Evolutionary conservation across 2,888 invertebrate species (phyloP), one percentile per base, ranked within the genome.

Genomic region (Philereme vetulata): DNA sequence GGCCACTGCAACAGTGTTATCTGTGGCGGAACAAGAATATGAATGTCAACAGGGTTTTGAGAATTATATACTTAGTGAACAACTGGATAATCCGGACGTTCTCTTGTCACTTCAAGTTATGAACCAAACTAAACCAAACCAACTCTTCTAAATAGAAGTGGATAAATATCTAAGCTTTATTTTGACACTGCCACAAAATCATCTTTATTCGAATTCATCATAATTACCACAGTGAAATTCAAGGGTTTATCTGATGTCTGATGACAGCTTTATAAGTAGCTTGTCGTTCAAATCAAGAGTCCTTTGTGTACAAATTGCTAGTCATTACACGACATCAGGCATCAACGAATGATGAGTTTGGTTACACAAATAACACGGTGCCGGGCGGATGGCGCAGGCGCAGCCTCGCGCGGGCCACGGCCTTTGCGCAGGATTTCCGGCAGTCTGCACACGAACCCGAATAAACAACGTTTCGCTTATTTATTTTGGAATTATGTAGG

Each of bases 351-450:
- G 71, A 72, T 75, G 69, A 67, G 67, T 68, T 69, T 36, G 71
- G 60, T 65, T 72, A 65, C 64, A 72, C 65, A 73, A 75, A 76
- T 72, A 75, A 68, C 64, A 68, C 51, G 62, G 73, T 68, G 71
- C 74, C 68, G 70, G 70, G 71, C 71, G 70, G 72, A 72, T 66
- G 66, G 61, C 68, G 71, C 74, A 58, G 68, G 70, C 72, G 70
- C 80, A 84, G 82, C 83, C 82, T 82, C 81, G 82, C 81, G 82
- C 69, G 66, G 61, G 70, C 74, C 66, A 72, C 80, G 89, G 84
- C 89, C 89, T 88, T 82, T 79, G 74, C 78, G 79, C 88, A 88
- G 89, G 89, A 90, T 90, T 88, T 90, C 90, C 90, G 90, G 87
- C 85, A 88, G 72, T 78, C 72, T 79, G 80, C 81, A 77, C 84